Percentiles rank a stretch among this genome's conserved stretches.
These are phyloP conservation scores for Cyphomyrus plagiostoma DNA, from an alignment of 2,113 vertebrate species.

Conservation along the genomic window DNA sequence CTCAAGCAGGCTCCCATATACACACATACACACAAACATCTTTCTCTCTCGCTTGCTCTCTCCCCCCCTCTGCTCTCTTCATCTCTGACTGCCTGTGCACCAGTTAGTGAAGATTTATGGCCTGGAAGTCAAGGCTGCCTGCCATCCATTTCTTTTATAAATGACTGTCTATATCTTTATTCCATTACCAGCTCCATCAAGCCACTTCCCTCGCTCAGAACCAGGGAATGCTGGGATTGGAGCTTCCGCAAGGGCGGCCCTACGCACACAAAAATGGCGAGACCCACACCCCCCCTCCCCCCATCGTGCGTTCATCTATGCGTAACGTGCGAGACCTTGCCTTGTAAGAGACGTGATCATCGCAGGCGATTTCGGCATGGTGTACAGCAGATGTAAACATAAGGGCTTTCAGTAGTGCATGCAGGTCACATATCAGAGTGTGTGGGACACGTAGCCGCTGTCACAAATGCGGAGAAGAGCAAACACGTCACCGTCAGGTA, in stretches of 20 bases:
- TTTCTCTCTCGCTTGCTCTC: not conserved
- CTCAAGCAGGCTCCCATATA: not conserved
- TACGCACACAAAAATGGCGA: not conserved
- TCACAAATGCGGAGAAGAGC: slow-evolving; percentile 30
- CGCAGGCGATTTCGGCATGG: slow-evolving; percentile 15
- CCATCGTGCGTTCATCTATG: not conserved
- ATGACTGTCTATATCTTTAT: slow-evolving; percentile 61
- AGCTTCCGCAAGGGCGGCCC: not conserved
- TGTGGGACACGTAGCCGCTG: slow-evolving; percentile 48
- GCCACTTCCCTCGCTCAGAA: slow-evolving; percentile 42
- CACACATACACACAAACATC: not conserved
- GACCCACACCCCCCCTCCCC: not conserved
- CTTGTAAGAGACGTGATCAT: slow-evolving; percentile 56
- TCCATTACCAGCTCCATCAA: slow-evolving; percentile 45
- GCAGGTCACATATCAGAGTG: slow-evolving; percentile 54
- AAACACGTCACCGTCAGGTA: slow-evolving; percentile 13
- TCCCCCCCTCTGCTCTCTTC: not conserved
- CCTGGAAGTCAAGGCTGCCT: slow-evolving; percentile 49
- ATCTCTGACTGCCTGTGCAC: slow-evolving; percentile 42
- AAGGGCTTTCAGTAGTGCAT: slow-evolving; percentile 33
- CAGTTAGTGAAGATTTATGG: slow-evolving; percentile 59
- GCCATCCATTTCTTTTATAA: slow-evolving; percentile 33
- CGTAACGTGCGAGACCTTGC: slow-evolving; percentile 27
- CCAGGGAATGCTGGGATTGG: not conserved
- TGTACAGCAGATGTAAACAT: slow-evolving; percentile 21